Percentiles rank a stretch among this genome's conserved stretches.
phyloP scores from a whole-genome alignment of 2,797 vertebrate species.

The Danio aesculapii region DNA sequence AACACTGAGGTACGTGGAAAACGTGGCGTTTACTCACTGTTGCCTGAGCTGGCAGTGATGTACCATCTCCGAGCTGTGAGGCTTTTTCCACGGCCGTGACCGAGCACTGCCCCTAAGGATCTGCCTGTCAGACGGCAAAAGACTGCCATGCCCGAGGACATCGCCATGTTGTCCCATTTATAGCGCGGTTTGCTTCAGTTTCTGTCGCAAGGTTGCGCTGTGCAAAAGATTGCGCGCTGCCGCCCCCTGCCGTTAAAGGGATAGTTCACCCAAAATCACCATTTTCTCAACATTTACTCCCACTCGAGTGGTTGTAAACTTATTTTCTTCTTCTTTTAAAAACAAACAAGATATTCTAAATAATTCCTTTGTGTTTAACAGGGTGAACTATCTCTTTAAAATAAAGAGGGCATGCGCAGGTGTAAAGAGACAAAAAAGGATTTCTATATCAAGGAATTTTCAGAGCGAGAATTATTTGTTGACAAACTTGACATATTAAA shows the following conservation, averaged over 20 bases:
- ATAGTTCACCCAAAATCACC: too few species aligned
- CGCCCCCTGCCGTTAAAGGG: conserved; percentile 32
- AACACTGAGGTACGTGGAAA: background rate
- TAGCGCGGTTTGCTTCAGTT: conserved; percentile 20
- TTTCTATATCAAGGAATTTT: too few species aligned
- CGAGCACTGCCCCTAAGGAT: conserved; percentile 41
- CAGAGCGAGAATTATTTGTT: too few species aligned
- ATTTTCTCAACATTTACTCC: too few species aligned
- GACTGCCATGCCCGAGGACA: conserved; percentile 38
- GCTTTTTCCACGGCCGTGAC: conserved; percentile 39
- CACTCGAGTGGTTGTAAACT: too few species aligned
- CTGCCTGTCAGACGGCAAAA: conserved; percentile 64
- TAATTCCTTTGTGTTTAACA: too few species aligned
- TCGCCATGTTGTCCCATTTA: conserved; percentile 77
- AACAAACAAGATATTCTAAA: too few species aligned
- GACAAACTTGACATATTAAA: too few species aligned
- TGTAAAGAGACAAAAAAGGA: too few species aligned
- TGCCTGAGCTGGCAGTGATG: conserved; percentile 60
- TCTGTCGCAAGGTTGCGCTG: background rate
- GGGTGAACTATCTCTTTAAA: too few species aligned
- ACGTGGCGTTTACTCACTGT: conserved; percentile 70
- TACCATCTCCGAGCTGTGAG: conserved; percentile 59
- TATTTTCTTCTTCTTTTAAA: too few species aligned
- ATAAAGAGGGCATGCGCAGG: too few species aligned
- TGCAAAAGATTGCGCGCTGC: conserved; percentile 11